Base-by-base conservation (phyloP, 2,888 invertebrate species). In the Colostygia pectinataria region DNA sequence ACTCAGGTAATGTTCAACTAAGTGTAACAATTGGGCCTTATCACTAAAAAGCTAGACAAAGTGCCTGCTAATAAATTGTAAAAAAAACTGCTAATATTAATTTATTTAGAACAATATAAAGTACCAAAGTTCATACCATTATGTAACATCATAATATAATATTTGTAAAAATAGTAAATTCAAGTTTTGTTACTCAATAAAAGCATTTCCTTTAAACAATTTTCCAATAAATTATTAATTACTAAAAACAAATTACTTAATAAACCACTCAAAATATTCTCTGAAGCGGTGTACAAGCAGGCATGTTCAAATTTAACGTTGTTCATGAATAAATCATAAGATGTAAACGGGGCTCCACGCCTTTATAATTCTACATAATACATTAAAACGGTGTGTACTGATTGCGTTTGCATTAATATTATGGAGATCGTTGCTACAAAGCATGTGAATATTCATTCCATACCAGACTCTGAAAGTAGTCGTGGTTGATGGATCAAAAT, bases 251-350 rank as follows among this genome's bases (percentile, higher is more conserved):
- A 84, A 84, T 83, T 82, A 76, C 74, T 76, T 77, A 72, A 78
- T 79, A 74, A 78, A 81, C 72, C 76, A 77, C 78, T 82, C 74
- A 72, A 77, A 82, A 78, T 74, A 74, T 73, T 70, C 67, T 65
- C 62, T 59, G 56, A 62, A 62, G 57, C 59, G 54, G 60, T 65
- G 64, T 62, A 70, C 76, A 72, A 82, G 79, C 75, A 74, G 80
- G 83, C 83, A 79, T 83, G 85, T 80, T 86, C 83, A 83, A 87
- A 88, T 87, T 85, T 81, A 77, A 79, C 84, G 76, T 77, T 77
- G 76, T 82, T 90, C 86, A 90, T 90, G 89, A 89, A 89, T 90
- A 89, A 89, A 89, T 89, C 89, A 90, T 89, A 86, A 83, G 85
- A 84, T 83, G 77, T 83, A 78, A 83, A 81, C 83, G 77, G 71